A percentile compares a stretch with the other conserved stretches of the same genome.
Conservation (phyloP, 2,888 invertebrate genomes). For the Tupiocoris notatus region DNA sequence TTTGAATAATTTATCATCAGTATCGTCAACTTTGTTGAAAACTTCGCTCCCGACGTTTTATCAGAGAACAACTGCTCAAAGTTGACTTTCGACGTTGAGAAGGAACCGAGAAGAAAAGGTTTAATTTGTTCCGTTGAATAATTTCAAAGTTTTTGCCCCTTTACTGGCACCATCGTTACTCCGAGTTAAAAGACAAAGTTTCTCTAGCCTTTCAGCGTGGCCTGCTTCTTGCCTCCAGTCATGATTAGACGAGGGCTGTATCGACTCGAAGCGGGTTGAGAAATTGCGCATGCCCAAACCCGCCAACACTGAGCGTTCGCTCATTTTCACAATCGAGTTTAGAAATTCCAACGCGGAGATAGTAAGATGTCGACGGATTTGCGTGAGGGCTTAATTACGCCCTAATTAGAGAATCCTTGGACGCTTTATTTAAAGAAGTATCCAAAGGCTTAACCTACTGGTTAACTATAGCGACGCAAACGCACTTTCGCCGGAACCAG, state of each 20-base stretch:
- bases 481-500: too few species aligned
- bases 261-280: slow-evolving; percentile 2
- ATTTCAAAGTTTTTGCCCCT: slow-evolving; percentile 20
- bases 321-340: too few species aligned
- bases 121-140: slow-evolving; percentile 30
- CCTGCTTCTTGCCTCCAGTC: background rate
- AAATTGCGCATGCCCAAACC: background rate
- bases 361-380: too few species aligned
- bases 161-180: background rate
- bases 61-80: background rate
- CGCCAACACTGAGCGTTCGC: background rate
- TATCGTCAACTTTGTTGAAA: background rate
- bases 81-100: slow-evolving; percentile 4
- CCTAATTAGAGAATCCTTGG: too few species aligned
- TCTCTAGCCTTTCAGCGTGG: background rate
- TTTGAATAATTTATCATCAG: background rate
- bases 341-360: too few species aligned
- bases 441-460: too few species aligned
- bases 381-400: too few species aligned
- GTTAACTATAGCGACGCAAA: too few species aligned
- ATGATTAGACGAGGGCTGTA: slow-evolving; percentile 13
- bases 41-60: too few species aligned
- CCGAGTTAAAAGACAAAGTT: slow-evolving; percentile 20
- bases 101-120: background rate
- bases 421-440: too few species aligned